These are phyloP conservation scores for Diabrotica undecimpunctata DNA, from an alignment of 1,140 invertebrate species.

Conservation along the genomic window DNA sequence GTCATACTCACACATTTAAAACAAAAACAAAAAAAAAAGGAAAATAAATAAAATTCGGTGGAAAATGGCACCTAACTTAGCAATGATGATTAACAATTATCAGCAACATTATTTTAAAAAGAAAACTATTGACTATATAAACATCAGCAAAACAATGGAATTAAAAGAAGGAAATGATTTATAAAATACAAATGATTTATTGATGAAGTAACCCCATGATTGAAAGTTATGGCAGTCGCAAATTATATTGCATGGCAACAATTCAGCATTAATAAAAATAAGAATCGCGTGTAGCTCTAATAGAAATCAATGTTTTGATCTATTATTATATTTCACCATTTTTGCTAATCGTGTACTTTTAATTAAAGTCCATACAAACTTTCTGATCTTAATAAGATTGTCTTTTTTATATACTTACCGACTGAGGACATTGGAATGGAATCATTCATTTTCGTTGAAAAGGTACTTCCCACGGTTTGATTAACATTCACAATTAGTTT, in stretches of 20 bases:
- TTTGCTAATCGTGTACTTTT: not conserved
- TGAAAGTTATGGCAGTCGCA: not conserved
- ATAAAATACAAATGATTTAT: no score
- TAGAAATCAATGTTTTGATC: not conserved
- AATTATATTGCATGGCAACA: not conserved
- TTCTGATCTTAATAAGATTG: not conserved
- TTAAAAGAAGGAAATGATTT: no score
- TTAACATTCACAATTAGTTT: conserved; percentile 50
- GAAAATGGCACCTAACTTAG: no score
- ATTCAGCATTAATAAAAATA: not conserved
- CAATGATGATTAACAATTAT: no score
- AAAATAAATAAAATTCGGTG: no score
- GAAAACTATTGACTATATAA: no score
- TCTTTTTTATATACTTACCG: conserved; percentile 52
- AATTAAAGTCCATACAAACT: not conserved
- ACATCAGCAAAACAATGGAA: no score
- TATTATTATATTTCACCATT: not conserved
- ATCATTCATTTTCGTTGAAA: conserved; percentile 72
- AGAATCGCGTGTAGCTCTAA: not conserved
- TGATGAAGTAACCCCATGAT: no score
- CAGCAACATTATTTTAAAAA: no score
- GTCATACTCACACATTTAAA: no score
- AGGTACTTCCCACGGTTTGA: conserved; percentile 54
- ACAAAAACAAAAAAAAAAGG: no score
- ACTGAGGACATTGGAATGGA: conserved; percentile 63